These are phyloP conservation scores for Gambusia affinis DNA, from an alignment of 2,113 vertebrate species.

Conservation along the genomic window DNA sequence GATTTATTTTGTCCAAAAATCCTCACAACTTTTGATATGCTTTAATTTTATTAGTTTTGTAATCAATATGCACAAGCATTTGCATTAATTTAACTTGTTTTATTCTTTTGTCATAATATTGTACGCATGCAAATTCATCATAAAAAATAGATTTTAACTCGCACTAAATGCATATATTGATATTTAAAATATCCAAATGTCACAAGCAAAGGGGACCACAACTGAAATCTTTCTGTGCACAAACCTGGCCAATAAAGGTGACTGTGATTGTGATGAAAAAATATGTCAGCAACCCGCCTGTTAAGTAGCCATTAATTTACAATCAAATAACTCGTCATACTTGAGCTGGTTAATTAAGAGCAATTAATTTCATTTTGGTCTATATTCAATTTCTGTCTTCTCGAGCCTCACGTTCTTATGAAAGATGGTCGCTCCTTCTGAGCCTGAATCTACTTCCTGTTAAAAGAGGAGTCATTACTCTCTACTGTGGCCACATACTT, in stretches of 20 bases:
- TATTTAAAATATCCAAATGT: too few species aligned
- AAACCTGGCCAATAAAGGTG: background rate
- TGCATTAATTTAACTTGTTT: background rate
- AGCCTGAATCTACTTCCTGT: too few species aligned
- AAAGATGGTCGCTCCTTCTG: too few species aligned
- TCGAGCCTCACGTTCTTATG: background rate
- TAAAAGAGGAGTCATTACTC: too few species aligned
- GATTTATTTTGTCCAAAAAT: background rate
- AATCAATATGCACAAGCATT: background rate
- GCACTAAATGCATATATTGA: too few species aligned
- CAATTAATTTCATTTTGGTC: background rate
- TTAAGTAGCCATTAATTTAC: too few species aligned
- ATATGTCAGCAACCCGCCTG: background rate
- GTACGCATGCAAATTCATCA: too few species aligned
- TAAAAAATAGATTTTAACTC: too few species aligned
- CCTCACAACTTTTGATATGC: background rate
- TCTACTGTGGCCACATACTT: too few species aligned
- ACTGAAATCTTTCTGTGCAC: too few species aligned
- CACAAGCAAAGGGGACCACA: background rate
- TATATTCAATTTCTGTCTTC: background rate
- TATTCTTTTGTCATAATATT: background rate
- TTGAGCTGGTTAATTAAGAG: background rate
- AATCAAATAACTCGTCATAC: too few species aligned
- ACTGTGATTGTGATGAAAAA: background rate
- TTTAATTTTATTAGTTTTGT: background rate